Evolutionary conservation across 2,888 invertebrate species (phyloP), one percentile per base, ranked within the genome.

Genomic region (Anthrax anthrax): DNA sequence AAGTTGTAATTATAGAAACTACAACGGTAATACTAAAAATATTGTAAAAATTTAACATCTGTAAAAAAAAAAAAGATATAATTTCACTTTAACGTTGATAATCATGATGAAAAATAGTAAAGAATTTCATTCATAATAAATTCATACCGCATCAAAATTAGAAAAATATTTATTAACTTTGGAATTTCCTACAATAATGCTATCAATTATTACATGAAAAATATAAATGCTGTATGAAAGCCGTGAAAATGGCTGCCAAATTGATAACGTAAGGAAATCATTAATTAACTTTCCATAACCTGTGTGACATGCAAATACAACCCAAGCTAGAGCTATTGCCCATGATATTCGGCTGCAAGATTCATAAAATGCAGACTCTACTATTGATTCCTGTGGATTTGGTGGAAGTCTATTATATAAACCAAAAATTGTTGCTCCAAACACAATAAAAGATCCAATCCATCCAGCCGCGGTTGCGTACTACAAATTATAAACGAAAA

Each of bases 1-100:
- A 53, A 3, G 65, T 65, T 51, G 67, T 69, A 44, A 71, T 60
- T 19, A 67, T 58, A 9, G 71, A 65, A 6, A 66, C 46, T 3
- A 61, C 55, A 37, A 70, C 50, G 12, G 65, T 60, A 10, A 67
- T 56, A 23, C 67, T 60, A 43, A 70, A 65, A 57, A 72, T 67
- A 12, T 69, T 65, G 62, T 70, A 69, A 59, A 65, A 70, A 39
- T 60, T 69, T 60, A 19, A 69, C 10, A 23, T 23, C 23, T 23
- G 23, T 8, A 23, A 23, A 8, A 23, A 23, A 23, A 23, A 23
- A 4, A 4, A 23, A 23, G 5, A 23, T 6, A 23, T 23, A 23
- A 23, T 23, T n/a, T n/a, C n/a, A n/a, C n/a, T n/a, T n/a, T n/a
- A n/a, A n/a, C n/a, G n/a, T n/a, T n/a, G n/a, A n/a, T n/a, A n/a